Evolutionary conservation across 2,888 invertebrate genomes (phyloP).

Genomic region (Gari tellinella): DNA sequence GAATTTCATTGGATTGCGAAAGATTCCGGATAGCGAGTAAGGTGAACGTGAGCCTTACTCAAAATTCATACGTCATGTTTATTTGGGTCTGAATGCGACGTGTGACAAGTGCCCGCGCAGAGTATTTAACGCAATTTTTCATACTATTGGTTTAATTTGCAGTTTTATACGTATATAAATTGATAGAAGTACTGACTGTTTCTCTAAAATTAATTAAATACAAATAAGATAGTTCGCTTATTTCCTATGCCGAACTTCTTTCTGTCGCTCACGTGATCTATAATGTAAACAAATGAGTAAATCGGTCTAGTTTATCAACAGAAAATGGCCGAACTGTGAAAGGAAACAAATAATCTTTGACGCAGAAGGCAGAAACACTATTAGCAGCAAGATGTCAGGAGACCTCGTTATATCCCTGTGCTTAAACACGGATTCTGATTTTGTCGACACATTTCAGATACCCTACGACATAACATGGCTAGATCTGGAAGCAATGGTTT

Average conservation of each 20-base stretch:
- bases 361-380: constrained; percentile 10
- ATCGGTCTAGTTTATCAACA: constrained; percentile 44
- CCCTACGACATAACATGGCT: constrained; percentile 57
- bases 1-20: too few species aligned
- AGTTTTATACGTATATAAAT: too few species aligned
- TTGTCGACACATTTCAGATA: constrained; percentile 56
- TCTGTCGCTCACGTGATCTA: constrained; percentile 37
- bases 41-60: too few species aligned
- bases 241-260: constrained; percentile 1
- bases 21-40: too few species aligned
- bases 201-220: too few species aligned
- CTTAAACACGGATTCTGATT: constrained; percentile 45
- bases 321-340: constrained; percentile 49
- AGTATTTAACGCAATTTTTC: too few species aligned
- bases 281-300: constrained; percentile 44
- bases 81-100: too few species aligned
- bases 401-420: constrained; percentile 42
- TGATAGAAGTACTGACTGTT: too few species aligned
- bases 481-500: constrained; percentile 66
- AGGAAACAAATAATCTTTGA: constrained; percentile 14
- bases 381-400: constrained; percentile 22
- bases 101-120: too few species aligned
- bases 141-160: too few species aligned
- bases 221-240: too few species aligned
- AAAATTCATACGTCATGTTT: too few species aligned